phyloP scores from a whole-genome alignment of 2,113 vertebrate species.

The Narcine bancroftii region DNA sequence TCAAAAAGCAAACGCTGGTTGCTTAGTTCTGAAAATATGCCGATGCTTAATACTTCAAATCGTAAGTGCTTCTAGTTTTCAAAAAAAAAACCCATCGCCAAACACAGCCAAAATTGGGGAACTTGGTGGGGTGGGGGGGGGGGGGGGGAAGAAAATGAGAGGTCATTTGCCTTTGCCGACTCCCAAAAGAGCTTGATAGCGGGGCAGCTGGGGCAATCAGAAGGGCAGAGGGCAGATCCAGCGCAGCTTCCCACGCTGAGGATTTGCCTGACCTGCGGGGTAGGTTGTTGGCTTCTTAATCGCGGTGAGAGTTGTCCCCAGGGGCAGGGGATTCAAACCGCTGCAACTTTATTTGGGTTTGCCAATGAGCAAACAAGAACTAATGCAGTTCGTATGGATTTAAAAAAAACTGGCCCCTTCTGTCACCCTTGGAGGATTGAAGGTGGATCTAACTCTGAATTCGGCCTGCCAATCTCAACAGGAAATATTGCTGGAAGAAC shows the following conservation, averaged over 20 bases:
- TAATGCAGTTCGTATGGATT: too few species aligned
- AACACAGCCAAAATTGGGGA: not conserved
- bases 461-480: slow-evolving; percentile 30
- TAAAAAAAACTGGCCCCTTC: not conserved
- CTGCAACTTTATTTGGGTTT: not conserved
- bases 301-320: not conserved
- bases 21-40: too few species aligned
- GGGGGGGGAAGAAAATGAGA: not conserved
- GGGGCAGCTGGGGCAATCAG: not conserved
- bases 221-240: not conserved
- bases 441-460: not conserved
- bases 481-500: slow-evolving; percentile 33
- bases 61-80: not conserved
- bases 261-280: not conserved
- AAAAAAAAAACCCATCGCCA: not conserved
- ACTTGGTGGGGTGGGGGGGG: too few species aligned
- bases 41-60: not conserved
- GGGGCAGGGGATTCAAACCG: not conserved
- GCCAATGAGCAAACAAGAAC: not conserved
- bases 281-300: not conserved
- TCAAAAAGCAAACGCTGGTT: not conserved
- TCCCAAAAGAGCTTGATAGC: too few species aligned
- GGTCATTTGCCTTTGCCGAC: not conserved
- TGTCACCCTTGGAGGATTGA: not conserved
- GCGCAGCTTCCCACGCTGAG: not conserved